Percentiles rank a stretch among this genome's conserved stretches.
Evolutionary conservation across 2,113 vertebrate species (phyloP).

Genomic region (Sturnus vulgaris): DNA sequence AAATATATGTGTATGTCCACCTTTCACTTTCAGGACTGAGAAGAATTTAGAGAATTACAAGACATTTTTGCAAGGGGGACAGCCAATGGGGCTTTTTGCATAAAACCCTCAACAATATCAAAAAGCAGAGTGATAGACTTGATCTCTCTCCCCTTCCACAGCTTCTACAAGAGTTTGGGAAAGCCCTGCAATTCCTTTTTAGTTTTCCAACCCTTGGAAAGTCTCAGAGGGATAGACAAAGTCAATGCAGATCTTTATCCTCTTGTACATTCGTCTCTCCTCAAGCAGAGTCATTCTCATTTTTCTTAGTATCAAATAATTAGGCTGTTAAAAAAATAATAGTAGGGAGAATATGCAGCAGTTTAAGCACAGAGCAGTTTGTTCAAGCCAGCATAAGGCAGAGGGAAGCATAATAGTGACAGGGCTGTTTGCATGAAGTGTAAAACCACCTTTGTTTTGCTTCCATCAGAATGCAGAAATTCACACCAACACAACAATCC

Average conservation of each 20-base stretch:
- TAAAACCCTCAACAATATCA: neutral
- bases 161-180: neutral
- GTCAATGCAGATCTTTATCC: neutral
- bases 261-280: accelerated
- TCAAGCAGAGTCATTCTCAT: neutral
- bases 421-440: neutral
- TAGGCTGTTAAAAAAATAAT: neutral
- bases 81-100: neutral
- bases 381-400: neutral
- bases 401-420: neutral
- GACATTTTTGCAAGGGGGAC: neutral
- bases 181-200: neutral
- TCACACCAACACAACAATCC: neutral
- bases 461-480: neutral
- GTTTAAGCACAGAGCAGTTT: neutral
- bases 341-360: neutral
- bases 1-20: neutral
- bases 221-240: neutral
- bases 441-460: neutral
- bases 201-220: neutral
- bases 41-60: neutral
- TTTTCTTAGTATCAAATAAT: neutral
- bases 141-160: neutral
- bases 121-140: neutral
- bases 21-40: neutral